Base-by-base conservation (phyloP, 2,797 vertebrate species). In the Buphagus erythrorhynchus region DNA sequence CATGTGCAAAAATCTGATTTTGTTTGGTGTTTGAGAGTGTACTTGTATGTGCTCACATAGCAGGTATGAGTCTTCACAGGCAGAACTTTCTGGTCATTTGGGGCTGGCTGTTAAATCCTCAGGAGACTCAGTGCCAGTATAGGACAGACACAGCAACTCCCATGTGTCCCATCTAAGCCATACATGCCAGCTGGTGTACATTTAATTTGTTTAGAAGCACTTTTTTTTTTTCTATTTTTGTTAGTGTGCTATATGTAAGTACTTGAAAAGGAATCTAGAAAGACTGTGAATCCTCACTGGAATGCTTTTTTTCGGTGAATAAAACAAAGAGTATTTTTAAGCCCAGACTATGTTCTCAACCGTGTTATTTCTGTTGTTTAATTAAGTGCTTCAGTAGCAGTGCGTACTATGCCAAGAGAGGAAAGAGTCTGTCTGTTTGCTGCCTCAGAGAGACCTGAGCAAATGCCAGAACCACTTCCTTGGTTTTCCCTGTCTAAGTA, bases 331-430 rank as follows among this genome's bases (percentile, higher is more conserved):
- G 2, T 42, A 7, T 92, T 72, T 73, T 74, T 69, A 63, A 79
- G 58, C 46, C 40, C 38, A 13, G 43, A 24, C 55, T 72, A 18
- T 72, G 49, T 86, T 93, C 83, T 84, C 54, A 36, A 3, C 52
- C 68, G 54, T 58, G 52, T 88, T 86, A 57, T 77, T 96, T 90
- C 45, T 77, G 57, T 86, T 88, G 61, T 86, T 88, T 94, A 89
- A 91, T 92, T 59, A 90, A 88, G 62, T 84, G 54, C 68, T 90
- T 88, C 72, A 57, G 72, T 61, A 88, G 73, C 78, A 77, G 57
- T 2, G 1, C n/a, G 19, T 9, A 3, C 35, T 68, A 80, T 83
- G 72, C 81, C 81, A 88, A 28, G 54, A 88, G 35, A 90, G 75
- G 45, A 42, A 15, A 31, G 74, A 61, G 20, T 71, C 57, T 55